Evolutionary conservation across 1,140 invertebrate genomes (phyloP).

Genomic region (Wiebesia pumilae): DNA sequence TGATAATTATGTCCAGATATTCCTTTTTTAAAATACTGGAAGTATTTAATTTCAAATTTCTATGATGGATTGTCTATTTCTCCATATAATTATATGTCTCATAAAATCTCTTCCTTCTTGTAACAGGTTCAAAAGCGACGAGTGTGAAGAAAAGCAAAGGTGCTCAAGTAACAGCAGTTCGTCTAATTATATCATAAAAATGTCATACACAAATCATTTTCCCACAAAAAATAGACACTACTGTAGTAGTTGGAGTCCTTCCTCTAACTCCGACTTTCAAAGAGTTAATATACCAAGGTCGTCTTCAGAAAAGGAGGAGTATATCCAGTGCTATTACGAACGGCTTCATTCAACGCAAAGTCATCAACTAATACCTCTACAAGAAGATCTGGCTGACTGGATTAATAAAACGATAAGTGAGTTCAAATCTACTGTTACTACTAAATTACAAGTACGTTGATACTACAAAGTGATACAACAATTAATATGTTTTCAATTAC

Average conservation of each 20-base stretch:
- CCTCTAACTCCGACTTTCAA: constrained; percentile 77
- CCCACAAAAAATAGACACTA: constrained; percentile 77
- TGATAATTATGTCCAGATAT: too few relatives aligned
- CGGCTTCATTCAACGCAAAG: constrained; percentile 85
- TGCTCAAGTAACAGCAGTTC: too few relatives aligned
- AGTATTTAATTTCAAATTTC: too few relatives aligned
- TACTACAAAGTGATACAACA: too few relatives aligned
- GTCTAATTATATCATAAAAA: constrained; percentile 52
- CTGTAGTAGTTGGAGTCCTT: constrained; percentile 80
- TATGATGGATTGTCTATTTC: too few relatives aligned
- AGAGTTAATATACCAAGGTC: constrained; percentile 77
- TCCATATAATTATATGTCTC: too few relatives aligned
- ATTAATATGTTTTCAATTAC: too few relatives aligned
- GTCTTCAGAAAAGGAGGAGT: constrained; percentile 81
- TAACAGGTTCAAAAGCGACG: too few relatives aligned
- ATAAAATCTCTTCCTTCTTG: too few relatives aligned
- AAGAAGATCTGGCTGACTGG: constrained; percentile 92
- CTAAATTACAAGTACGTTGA: not conserved
- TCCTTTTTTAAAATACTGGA: too few relatives aligned
- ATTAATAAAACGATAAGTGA: constrained; percentile 89
- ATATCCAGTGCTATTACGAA: constrained; percentile 83
- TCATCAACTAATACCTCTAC: constrained; percentile 85
- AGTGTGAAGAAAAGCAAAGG: too few relatives aligned
- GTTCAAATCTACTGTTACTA: constrained; percentile 51
- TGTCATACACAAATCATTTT: constrained; percentile 79